Evolutionary conservation across 2,797 vertebrate species (phyloP).

Genomic region (Acipenser ruthenus): DNA sequence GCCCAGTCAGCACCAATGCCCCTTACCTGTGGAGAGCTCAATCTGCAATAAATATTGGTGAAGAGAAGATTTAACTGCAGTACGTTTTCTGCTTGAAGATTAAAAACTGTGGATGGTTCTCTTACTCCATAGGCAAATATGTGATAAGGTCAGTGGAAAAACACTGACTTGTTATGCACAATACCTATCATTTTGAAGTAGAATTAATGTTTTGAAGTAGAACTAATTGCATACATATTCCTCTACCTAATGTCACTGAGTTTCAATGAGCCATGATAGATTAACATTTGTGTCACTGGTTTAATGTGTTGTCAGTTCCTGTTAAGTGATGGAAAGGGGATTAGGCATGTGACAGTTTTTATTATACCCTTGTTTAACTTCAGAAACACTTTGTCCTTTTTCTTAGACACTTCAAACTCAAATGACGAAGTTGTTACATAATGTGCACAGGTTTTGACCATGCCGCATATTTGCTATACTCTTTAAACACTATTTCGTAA

Average conservation of each 20-base stretch:
- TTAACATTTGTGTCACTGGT: not conserved
- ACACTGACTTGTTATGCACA: not conserved
- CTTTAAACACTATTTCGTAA: no score
- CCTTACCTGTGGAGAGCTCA: no score
- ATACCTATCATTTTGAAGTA: not conserved
- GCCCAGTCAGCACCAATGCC: no score
- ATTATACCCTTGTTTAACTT: not conserved
- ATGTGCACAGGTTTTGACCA: no score
- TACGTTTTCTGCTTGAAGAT: no score
- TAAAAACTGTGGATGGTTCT: no score
- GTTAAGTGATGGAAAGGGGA: no score
- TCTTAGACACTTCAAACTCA: no score
- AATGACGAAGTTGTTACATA: no score
- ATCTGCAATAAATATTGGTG: no score
- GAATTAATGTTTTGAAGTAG: not conserved
- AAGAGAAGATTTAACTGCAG: no score
- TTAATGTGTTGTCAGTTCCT: not conserved
- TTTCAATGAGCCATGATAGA: slow-evolving; percentile 1
- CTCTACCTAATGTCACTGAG: not conserved
- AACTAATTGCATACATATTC: not conserved
- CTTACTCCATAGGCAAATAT: not conserved
- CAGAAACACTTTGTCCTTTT: not conserved
- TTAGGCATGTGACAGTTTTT: not conserved
- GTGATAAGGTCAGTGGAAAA: slow-evolving; percentile 1
- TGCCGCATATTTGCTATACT: no score